Base-by-base conservation (phyloP, 2,888 invertebrate genomes). In the Cataglyphis albicans region DNA sequence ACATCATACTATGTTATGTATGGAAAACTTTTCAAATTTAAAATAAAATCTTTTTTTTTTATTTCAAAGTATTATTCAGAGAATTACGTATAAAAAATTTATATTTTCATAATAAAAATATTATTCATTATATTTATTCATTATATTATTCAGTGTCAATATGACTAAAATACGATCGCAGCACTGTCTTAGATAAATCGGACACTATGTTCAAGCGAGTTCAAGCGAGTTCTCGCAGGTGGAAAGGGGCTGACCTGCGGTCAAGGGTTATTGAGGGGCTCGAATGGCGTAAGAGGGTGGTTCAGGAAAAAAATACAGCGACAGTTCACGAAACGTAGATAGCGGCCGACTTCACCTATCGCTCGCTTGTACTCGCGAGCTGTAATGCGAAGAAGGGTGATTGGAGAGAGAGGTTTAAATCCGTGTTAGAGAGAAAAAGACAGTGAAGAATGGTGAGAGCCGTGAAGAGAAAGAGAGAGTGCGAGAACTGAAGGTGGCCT, bases 251-350 rank as follows among this genome's bases (percentile, higher is more conserved):
- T 72, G 78, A 80, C 73, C 78, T 72, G 57, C 41, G 41, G 78
- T 80, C 78, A 61, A 59, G 78, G 59, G 25, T 80, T 80, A 80
- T 72, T 72, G 78, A 80, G 64, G 38, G 61, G 55, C 76, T 78
- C 57, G 70, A 78, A 29, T 18, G 18, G 21, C 41, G 83, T 59
- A 52, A 74, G 61, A 61, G 83, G 83, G 64, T 65, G 38, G 48
- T 72, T 59, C 12, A 65, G 12, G 73, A 81, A 81, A 88, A 88
- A 90, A 87, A 90, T 87, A 86, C 84, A 73, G 85, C 76, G 88
- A 90, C 87, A 85, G 90, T 86, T 86, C 88, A 88, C 88, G 89
- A 85, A 89, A 90, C 81, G 84, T 68, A 55, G 78, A 78, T 73
- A 86, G 84, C 78, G 32, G 15, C 18, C 73, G 32, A 12, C 32